Evolutionary conservation across 2,888 invertebrate species (phyloP), one percentile per base, ranked within the genome.

Genomic region (Andrena bicolor): DNA sequence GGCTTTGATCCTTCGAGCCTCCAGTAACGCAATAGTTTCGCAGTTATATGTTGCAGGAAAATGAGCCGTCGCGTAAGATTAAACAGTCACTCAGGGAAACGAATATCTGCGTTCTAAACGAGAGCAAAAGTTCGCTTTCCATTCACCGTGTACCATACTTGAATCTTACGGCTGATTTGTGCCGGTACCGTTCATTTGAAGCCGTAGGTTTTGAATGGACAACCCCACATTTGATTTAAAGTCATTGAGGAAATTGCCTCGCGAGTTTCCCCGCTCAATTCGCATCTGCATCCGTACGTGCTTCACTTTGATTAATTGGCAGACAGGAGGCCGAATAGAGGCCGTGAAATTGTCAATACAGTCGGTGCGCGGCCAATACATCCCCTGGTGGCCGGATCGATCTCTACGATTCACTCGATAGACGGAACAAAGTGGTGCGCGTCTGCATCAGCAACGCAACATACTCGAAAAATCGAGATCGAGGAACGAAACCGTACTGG

Each of bases 1-100:
- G 3, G 30, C 61, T 76, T 60, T 79, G 80, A 83, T 81, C 80
- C 75, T 41, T 64, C n/a, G 72, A 82, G 56, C 23, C 26, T 53
- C 64, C 16, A 7, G 70, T 80, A 80, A 79, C 56, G 69, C 58
- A 53, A 78, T 84, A 84, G 71, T 69, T 72, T 61, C 70, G 68
- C 53, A 66, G 76, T 82, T 83, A 78, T 71, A 74, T 80, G 69
- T 28, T 68, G 76, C 69, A 61, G 35, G 69, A 60, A 76, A 85
- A 84, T 78, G 71, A 76, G 63, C 49, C 30, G 66, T 35, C 69
- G 66, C n/a, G 58, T 41, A 58, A 81, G 79, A 82, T 84, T 64
- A 86, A 86, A 83, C 83, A 78, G 64, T 28, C 49, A n/a, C 20
- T 56, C 23, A 35, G 28, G 70, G 66, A 60, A 69, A 61, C 58